Evolutionary conservation across 2,113 vertebrate species (phyloP).

Genomic region (Anser brachyrhynchus): DNA sequence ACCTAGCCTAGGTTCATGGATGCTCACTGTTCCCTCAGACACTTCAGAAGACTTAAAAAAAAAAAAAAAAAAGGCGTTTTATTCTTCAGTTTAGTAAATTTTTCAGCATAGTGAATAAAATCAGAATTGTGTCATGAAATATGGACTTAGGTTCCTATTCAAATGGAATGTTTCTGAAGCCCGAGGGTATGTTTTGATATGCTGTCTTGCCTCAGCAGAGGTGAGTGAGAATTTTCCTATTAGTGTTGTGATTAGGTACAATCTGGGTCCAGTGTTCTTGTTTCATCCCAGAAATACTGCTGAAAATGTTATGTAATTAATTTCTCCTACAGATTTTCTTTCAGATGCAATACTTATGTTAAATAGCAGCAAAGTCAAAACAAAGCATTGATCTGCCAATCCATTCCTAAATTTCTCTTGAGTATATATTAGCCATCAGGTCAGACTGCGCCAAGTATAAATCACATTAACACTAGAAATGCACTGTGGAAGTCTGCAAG

Average conservation of each 20-base stretch:
- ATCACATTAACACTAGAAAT: constrained; percentile 22
- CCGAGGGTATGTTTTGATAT: background rate
- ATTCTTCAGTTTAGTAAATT: background rate
- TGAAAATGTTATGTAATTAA: background rate
- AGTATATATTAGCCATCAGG: constrained; percentile 21
- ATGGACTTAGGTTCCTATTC: background rate
- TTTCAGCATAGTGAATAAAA: background rate
- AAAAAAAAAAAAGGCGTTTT: background rate
- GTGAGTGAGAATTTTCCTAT: background rate
- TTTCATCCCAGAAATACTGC: background rate
- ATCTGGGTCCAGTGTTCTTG: background rate
- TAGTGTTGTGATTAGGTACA: background rate
- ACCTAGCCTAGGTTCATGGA: background rate
- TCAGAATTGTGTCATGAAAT: background rate
- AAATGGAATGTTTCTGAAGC: background rate
- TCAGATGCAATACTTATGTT: background rate
- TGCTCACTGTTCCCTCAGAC: background rate
- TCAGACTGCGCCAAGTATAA: constrained; percentile 10
- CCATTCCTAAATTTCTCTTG: constrained; percentile 10
- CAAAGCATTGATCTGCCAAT: background rate
- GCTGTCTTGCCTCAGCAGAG: background rate
- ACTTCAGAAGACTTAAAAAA: background rate
- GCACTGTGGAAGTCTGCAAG: background rate
- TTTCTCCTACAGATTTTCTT: background rate
- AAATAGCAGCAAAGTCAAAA: background rate